phyloP scores from a whole-genome alignment of 1,140 invertebrate genomes.

The Drosophila littoralis region DNA sequence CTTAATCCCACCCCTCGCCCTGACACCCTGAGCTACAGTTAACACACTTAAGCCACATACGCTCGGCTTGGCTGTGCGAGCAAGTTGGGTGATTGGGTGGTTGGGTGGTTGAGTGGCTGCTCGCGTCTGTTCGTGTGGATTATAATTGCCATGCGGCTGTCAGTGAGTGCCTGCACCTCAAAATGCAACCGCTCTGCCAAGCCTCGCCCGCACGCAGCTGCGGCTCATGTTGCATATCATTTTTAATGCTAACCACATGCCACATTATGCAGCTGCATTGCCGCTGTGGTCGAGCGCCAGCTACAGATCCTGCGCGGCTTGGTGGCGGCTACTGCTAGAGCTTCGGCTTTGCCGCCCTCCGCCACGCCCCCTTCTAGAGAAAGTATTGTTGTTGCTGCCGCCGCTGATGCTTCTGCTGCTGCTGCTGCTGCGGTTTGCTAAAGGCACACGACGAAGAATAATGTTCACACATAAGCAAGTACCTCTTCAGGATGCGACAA shows the following conservation, averaged over 20 bases:
- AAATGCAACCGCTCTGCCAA: slow-evolving; percentile 11
- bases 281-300: slow-evolving; percentile 62
- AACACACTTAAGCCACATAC: slow-evolving; percentile 66
- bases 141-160: slow-evolving; percentile 80
- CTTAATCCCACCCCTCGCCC: slow-evolving; percentile 11
- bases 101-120: slow-evolving; percentile 11
- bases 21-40: slow-evolving; percentile 37
- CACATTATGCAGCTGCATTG: slow-evolving; percentile 80
- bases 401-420: slow-evolving; percentile 34
- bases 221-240: slow-evolving; percentile 77
- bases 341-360: not conserved
- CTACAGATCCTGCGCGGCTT: slow-evolving; percentile 13
- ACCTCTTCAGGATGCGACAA: slow-evolving; percentile 55
- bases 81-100: slow-evolving; percentile 20
- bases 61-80: slow-evolving; percentile 42
- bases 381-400: not conserved
- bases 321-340: not conserved
- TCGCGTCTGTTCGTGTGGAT: slow-evolving; percentile 64
- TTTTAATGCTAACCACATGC: slow-evolving; percentile 81
- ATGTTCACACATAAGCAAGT: slow-evolving; percentile 78
- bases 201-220: slow-evolving; percentile 20
- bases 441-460: slow-evolving; percentile 75
- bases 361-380: slow-evolving; percentile 9
- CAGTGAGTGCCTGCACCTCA: slow-evolving; percentile 67
- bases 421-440: slow-evolving; percentile 63